Conservation (phyloP, 2,113 vertebrate species). For the Bagarius yarrelli region DNA sequence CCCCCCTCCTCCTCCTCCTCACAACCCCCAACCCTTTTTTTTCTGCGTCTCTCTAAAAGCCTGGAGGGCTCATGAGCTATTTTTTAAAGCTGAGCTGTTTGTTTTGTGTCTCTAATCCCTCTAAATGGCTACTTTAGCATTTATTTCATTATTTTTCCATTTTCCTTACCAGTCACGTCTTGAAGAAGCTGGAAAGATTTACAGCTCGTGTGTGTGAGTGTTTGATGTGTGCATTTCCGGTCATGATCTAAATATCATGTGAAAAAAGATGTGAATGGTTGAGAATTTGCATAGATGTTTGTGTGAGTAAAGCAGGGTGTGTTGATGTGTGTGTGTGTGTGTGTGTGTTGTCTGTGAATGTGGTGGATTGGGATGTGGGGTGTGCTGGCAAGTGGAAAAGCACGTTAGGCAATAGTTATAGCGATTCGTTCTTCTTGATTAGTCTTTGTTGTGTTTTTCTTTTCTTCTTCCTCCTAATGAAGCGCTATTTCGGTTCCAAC, state of each 20-base stretch:
- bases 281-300: slow-evolving; percentile 5
- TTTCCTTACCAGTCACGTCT: slow-evolving; percentile 52
- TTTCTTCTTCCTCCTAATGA: slow-evolving; percentile 57
- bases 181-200: slow-evolving; percentile 31
- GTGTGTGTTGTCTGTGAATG: not conserved
- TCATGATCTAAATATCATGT: not conserved
- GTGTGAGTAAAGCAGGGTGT: slow-evolving; percentile 19
- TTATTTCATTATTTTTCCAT: slow-evolving; percentile 64
- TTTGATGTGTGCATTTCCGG: slow-evolving; percentile 2
- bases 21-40: not conserved
- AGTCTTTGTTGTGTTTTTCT: slow-evolving; percentile 54
- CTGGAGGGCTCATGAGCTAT: slow-evolving; percentile 40
- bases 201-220: slow-evolving; percentile 30
- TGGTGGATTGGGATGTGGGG: not conserved
- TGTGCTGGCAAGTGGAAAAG: not conserved
- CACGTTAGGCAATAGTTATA: slow-evolving; percentile 3
- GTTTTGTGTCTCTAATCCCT: slow-evolving; percentile 58
- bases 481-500: slow-evolving; percentile 54
- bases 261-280: not conserved
- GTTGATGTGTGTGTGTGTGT: not conserved
- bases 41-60: slow-evolving; percentile 20
- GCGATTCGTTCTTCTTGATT: slow-evolving; percentile 54
- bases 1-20: slow-evolving; percentile 27
- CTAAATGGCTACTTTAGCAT: slow-evolving; percentile 61
- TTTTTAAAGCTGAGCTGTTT: slow-evolving; percentile 46